Evolutionary conservation across 1,140 invertebrate species (phyloP), one percentile per base, ranked within the genome.

Genomic region (Drosophila sproati): DNA sequence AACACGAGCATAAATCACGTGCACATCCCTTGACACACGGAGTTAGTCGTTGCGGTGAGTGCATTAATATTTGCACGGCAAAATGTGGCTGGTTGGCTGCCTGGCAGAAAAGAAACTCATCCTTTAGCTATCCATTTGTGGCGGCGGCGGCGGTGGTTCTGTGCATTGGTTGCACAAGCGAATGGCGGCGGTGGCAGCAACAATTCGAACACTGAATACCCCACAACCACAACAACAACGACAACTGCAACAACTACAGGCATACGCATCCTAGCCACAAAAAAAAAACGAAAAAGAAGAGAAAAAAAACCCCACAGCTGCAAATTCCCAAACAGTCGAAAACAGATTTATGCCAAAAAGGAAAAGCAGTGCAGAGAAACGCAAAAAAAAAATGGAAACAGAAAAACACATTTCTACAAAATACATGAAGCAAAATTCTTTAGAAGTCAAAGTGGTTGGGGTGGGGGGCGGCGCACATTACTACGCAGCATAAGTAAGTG

Each of bases 11-110:
- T 20, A 20, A 20, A 20, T 20, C 20, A 20, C 20, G 20, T 20
- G 20, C 20, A 20, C 71, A 73, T 73, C 64, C 8, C 71, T 69
- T 35, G 20, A 20, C 20, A 6, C 4, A 4, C 8, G 3, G n/a
- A 4, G 10, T 3, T 2, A 2, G 50, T 35, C 31, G 51, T 12
- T 51, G 47, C 41, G 62, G 74, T 67, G 57, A 73, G 80, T 68
- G 80, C 80, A 87, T 87, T 87, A 88, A 88, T 87, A 87, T 87
- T 87, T 87, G 80, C 83, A 87, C 87, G 77, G 80, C 79, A 88
- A 88, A 82, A 83, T 88, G 83, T 83, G 82, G 85, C 77, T 78
- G 74, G 50, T 56, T 61, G 50, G 52, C 55, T 80, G 69, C 67
- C 72, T 41, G 7, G 39, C 39, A 10, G 2, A 6, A 4, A 6